Conservation (phyloP, 2,797 vertebrate species). For the Aplochiton taeniatus region DNA sequence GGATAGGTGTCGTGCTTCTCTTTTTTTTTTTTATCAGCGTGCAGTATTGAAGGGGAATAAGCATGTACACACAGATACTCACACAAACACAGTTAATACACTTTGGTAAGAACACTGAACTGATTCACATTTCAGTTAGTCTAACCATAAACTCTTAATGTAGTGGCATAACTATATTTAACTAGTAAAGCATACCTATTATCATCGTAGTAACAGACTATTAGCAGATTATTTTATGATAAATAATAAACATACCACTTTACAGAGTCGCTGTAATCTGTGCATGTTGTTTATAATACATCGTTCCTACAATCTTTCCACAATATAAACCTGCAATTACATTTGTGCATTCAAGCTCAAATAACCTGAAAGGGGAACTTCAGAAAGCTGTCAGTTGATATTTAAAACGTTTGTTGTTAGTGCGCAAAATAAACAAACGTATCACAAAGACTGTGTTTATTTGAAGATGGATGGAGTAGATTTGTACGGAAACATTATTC, state of each 20-base stretch:
- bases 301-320: slow-evolving; percentile 43
- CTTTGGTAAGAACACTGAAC: too few species aligned
- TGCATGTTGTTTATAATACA: slow-evolving; percentile 35
- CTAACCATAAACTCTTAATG: too few species aligned
- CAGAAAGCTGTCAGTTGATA: slow-evolving; percentile 76
- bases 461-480: slow-evolving; percentile 46
- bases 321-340: slow-evolving; percentile 31
- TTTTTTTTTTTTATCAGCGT: slow-evolving; percentile 66
- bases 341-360: slow-evolving; percentile 35
- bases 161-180: too few species aligned
- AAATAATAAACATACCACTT: not conserved
- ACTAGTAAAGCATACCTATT: not conserved
- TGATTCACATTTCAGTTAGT: too few species aligned
- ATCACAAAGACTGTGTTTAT: slow-evolving; percentile 68
- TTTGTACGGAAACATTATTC: slow-evolving; percentile 8
- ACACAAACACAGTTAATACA: slow-evolving; percentile 27
- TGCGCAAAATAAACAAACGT: slow-evolving; percentile 65
- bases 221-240: not conserved
- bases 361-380: slow-evolving; percentile 80
- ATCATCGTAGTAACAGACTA: not conserved
- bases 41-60: slow-evolving; percentile 67
- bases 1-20: slow-evolving; percentile 60
- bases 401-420: slow-evolving; percentile 74
- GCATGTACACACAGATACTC: slow-evolving; percentile 18
- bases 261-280: slow-evolving; percentile 44